Conservation (phyloP, 2,797 vertebrate genomes). For the Eulemur mongoz region DNA sequence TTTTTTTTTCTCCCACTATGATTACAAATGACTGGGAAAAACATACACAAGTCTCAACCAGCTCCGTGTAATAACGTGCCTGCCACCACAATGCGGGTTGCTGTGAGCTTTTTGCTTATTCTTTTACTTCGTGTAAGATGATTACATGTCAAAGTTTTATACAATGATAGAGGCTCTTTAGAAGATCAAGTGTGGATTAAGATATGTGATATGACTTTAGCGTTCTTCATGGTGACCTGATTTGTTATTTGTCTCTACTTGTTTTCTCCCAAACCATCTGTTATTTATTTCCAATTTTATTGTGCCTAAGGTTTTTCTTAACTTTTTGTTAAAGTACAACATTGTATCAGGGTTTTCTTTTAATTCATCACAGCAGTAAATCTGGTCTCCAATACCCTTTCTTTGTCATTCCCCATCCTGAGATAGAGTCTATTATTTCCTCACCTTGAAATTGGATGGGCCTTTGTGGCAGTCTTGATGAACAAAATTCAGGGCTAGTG, state of each 20-base stretch:
- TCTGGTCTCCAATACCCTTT: not conserved
- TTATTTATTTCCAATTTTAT: not conserved
- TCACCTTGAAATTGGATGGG: not conserved
- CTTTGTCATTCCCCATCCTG: not conserved
- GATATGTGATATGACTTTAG: not conserved
- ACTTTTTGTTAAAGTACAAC: not conserved
- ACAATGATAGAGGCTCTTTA: not conserved
- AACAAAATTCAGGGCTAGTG: not conserved
- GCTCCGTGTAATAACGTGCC: not conserved
- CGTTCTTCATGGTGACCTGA: not conserved
- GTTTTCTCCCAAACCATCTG: not conserved
- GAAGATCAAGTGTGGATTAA: not conserved
- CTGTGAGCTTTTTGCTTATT: slow-evolving; percentile 25
- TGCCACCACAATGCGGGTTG: not conserved
- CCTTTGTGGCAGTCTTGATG: not conserved
- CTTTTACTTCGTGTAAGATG: not conserved
- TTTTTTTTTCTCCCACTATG: slow-evolving; percentile 54
- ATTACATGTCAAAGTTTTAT: not conserved
- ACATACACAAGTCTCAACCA: slow-evolving; percentile 35
- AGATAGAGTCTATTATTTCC: not conserved
- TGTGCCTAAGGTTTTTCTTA: not conserved
- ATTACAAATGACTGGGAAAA: slow-evolving; percentile 64
- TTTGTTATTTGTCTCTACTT: not conserved
- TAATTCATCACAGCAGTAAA: not conserved
- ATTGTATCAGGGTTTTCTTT: not conserved